Conservation (phyloP, 1,140 invertebrate species). For the Heterodera carotae region DNA sequence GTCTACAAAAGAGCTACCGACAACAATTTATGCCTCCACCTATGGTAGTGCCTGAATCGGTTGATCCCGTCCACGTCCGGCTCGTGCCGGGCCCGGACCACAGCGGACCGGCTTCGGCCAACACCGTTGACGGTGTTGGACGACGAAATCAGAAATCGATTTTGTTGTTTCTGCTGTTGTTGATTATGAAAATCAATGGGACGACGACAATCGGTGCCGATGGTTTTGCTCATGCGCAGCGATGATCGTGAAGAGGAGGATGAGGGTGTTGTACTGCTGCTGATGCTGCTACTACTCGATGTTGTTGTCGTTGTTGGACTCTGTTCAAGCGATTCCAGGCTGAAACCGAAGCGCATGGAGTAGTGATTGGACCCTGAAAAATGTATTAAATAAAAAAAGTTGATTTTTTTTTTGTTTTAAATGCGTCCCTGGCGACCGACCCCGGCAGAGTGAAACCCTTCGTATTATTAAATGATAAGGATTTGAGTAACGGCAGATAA, state of each 20-base stretch:
- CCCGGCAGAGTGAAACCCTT: not conserved
- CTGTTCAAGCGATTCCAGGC: not conserved
- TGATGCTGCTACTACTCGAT: not conserved
- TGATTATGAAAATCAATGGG: not conserved
- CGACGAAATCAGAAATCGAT: too few relatives aligned
- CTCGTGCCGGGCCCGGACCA: conserved; percentile 35
- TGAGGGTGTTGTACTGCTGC: not conserved
- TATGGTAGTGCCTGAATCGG: conserved; percentile 46
- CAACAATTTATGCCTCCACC: conserved; percentile 29
- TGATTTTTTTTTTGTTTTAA: too few relatives aligned
- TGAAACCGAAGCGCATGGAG: not conserved
- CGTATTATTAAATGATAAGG: not conserved
- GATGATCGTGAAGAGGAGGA: not conserved
- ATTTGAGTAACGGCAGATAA: not conserved
- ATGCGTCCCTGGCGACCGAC: not conserved
- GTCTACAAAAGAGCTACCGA: too few relatives aligned
- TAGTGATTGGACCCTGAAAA: too few relatives aligned
- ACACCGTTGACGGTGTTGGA: not conserved
- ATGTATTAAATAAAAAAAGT: too few relatives aligned
- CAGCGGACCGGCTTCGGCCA: conserved; percentile 34
- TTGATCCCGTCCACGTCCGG: conserved; percentile 43
- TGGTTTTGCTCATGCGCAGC: not conserved
- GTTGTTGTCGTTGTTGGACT: not conserved
- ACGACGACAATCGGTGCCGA: not conserved
- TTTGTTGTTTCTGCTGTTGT: not conserved